A percentile compares a stretch with the other conserved stretches of the same genome.
phyloP scores from a whole-genome alignment of 2,888 invertebrate species.

The Argyra leucocephala region DNA sequence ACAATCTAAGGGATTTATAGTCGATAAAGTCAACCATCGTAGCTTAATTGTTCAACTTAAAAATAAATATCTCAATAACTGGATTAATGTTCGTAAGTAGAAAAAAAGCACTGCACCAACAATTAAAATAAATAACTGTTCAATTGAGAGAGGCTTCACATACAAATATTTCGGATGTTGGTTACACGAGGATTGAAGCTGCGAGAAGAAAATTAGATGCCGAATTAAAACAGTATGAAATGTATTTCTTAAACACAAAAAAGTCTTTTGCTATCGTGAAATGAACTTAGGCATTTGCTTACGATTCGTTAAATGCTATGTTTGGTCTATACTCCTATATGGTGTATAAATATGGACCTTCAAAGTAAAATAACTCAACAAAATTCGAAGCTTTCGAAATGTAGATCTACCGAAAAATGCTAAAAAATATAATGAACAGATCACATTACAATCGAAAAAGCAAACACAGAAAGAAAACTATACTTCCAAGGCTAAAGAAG shows the following conservation, averaged over 20 bases:
- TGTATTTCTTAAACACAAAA: neutral
- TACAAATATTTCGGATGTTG: neutral
- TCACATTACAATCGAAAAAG: too few relatives aligned
- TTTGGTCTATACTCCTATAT: neutral
- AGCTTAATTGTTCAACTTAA: neutral
- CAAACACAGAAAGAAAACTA: too few relatives aligned
- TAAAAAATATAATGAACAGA: too few relatives aligned
- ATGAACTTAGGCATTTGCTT: neutral
- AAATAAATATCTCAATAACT: neutral
- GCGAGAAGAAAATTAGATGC: neutral
- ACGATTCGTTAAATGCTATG: neutral
- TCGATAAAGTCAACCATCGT: too few relatives aligned
- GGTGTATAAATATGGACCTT: neutral
- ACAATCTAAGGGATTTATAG: too few relatives aligned
- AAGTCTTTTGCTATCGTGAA: neutral
- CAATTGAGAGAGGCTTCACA: neutral
- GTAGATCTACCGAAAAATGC: neutral
- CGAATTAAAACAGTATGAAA: neutral
- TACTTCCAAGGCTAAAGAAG: too few relatives aligned
- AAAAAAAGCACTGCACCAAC: neutral
- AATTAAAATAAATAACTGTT: neutral
- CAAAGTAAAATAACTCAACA: neutral
- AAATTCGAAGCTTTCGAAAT: neutral
- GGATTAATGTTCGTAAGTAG: neutral
- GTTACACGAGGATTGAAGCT: neutral